A percentile compares a stretch with the other conserved stretches of the same genome.
phyloP scores from a whole-genome alignment of 37 sponge, comb jelly and placozoan species.

The Agelas oroides region DNA sequence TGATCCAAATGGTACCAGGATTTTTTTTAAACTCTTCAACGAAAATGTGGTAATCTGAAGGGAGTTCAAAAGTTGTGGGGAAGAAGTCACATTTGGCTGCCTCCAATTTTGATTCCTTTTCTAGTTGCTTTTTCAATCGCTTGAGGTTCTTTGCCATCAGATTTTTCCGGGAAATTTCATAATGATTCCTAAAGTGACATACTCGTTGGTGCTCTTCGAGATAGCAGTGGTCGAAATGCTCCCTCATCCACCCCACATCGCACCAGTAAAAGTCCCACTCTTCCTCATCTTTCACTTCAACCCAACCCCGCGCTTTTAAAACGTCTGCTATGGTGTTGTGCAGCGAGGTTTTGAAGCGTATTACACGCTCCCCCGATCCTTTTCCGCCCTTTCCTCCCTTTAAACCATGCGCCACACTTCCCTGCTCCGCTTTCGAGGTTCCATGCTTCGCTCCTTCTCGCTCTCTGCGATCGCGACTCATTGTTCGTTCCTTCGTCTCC shows the following conservation, averaged over 20 bases:
- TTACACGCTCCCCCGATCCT: slow-evolving; percentile 28
- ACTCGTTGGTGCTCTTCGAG: slow-evolving; percentile 96
- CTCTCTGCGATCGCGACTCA: background rate
- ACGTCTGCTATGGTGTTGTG: slow-evolving; percentile 95
- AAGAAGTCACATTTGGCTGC: slow-evolving; percentile 94
- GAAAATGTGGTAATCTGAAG: slow-evolving; percentile 98
- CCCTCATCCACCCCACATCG: slow-evolving; percentile 97
- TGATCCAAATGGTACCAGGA: slow-evolving; percentile 98
- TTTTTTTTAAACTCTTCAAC: slow-evolving; percentile 97
- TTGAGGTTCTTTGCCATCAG: slow-evolving; percentile 98
- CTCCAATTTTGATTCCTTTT: slow-evolving; percentile 84
- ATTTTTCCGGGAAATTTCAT: slow-evolving; percentile 97
- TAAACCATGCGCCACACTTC: no score
- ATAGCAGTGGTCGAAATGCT: slow-evolving; percentile 95
- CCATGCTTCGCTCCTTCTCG: no score
- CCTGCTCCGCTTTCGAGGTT: no score
- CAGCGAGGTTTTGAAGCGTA: slow-evolving; percentile 86
- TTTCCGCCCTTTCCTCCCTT: no score
- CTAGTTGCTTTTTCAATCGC: slow-evolving; percentile 81
- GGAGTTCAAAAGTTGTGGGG: slow-evolving; percentile 97
- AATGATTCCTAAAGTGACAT: slow-evolving; percentile 98
- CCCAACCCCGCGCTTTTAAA: slow-evolving; percentile 91
- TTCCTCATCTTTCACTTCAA: slow-evolving; percentile 90
- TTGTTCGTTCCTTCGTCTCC: background rate
- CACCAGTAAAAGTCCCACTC: slow-evolving; percentile 99